phyloP scores from a whole-genome alignment of 2,113 vertebrate genomes.

The Ctenodactylus gundi region DNA sequence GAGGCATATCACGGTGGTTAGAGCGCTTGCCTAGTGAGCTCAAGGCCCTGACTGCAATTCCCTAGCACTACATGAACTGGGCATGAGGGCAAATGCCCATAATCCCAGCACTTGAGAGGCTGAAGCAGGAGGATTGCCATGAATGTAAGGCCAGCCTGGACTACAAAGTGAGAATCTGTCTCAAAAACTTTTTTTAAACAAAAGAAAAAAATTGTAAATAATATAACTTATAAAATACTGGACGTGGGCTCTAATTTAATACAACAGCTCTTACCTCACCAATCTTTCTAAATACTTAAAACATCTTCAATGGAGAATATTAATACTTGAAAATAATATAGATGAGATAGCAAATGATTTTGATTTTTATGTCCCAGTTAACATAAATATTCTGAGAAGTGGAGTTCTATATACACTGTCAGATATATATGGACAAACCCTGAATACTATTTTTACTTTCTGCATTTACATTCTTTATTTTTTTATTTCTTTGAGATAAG shows the following conservation, averaged over 20 bases:
- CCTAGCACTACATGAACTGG: too few relatives aligned
- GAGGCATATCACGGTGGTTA: too few relatives aligned
- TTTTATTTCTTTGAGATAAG: too few relatives aligned
- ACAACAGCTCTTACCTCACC: neutral
- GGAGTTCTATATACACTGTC: neutral
- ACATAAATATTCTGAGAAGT: neutral
- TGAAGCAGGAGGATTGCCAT: too few relatives aligned
- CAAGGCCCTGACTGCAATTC: too few relatives aligned
- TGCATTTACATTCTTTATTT: slow-evolving; percentile 31
- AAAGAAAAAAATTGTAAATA: too few relatives aligned
- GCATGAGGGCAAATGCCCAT: too few relatives aligned
- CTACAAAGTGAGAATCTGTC: too few relatives aligned
- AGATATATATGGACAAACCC: neutral
- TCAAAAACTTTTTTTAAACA: too few relatives aligned
- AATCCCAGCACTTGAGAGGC: too few relatives aligned
- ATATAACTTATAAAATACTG: neutral
- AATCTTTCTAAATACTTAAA: slow-evolving; percentile 34
- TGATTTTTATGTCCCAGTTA: slow-evolving; percentile 39
- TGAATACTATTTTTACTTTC: neutral
- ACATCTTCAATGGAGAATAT: slow-evolving; percentile 32
- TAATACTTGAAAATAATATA: neutral
- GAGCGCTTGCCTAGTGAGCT: too few relatives aligned
- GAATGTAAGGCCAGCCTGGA: too few relatives aligned
- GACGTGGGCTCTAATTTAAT: neutral
- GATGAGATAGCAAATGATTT: neutral